Base-by-base conservation (phyloP, 2,797 vertebrate genomes). In the Numenius phaeopus region DNA sequence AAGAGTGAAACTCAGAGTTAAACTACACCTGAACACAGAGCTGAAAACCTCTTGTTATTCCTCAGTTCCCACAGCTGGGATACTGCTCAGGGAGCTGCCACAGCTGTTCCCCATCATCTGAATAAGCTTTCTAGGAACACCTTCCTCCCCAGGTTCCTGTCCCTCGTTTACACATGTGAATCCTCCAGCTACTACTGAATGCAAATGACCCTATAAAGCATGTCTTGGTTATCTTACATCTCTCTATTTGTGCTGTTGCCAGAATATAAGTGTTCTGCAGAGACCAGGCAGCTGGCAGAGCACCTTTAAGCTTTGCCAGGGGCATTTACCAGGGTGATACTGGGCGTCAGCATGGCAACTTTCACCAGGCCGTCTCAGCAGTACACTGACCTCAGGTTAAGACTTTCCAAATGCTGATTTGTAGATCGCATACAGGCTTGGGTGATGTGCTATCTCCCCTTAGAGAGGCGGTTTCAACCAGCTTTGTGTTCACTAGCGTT, bases 331-430 rank as follows among this genome's bases (percentile, higher is more conserved):
- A 4, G 18, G 1, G 8, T 52, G 49, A 39, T 9, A 19, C 37
- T 69, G 58, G 64, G n/a, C 54, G 20, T n/a, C 57, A 21, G 9
- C 0, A 0, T 8, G 11, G 21, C 5, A 11, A 7, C 23, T 32
- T 58, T 27, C 76, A 37, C 24, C 7, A 67, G 27, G 9, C 27
- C 52, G 39, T 39, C 65, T 79, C 66, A 81, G 57, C 47, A 62
- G 47, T 26, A 9, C 21, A 2, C 12, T 32, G 32, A 55, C 44
- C 50, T 76, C 73, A 50, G 21, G 37, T 83, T 57, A 59, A 76
- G 62, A 19, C 44, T 52, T 79, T 50, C 34, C 46, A 72, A 44
- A 54, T 3, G 47, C 52, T 59, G 26, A 42, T 32, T 20, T 69
- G 22, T 19, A 55, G 89, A 44, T 65, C 22, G 46, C 21, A 37